Evolutionary conservation across 2,113 vertebrate genomes (phyloP).

Genomic region (Crotalus tigris): DNA sequence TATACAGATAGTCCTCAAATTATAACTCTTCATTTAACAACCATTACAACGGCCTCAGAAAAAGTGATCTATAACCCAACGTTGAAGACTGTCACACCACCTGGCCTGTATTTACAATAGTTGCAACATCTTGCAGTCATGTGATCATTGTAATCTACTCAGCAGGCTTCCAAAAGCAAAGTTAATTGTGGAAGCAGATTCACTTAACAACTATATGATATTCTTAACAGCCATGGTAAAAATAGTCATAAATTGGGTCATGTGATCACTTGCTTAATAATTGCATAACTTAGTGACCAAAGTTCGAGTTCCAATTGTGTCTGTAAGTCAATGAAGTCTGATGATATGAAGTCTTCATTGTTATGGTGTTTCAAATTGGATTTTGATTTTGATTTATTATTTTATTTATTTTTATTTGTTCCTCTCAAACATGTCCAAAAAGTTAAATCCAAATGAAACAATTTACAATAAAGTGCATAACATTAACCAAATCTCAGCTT

Average conservation of each 20-base stretch:
- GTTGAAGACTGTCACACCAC: not conserved
- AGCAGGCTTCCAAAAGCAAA: not conserved
- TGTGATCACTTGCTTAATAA: not conserved
- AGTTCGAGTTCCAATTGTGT: not conserved
- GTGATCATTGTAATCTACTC: not conserved
- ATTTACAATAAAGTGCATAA: not conserved
- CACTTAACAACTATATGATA: not conserved
- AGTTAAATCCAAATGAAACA: not conserved
- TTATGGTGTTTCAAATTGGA: not conserved
- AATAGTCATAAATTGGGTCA: not conserved
- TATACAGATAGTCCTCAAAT: not conserved
- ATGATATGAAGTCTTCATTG: conserved; percentile 8
- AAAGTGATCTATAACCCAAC: not conserved
- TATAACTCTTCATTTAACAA: not conserved
- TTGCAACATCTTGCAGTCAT: not conserved
- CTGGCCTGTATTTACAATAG: not conserved
- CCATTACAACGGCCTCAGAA: not conserved
- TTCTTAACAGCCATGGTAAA: not conserved
- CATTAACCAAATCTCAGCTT: not conserved
- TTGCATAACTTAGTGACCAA: not conserved
- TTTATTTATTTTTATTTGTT: not conserved
- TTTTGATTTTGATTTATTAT: not conserved
- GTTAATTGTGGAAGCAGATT: not conserved
- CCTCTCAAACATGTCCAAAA: not conserved
- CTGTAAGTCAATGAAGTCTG: not conserved